These are phyloP conservation scores for Ooceraea biroi DNA, from an alignment of 1,140 invertebrate genomes.

Conservation along the genomic window DNA sequence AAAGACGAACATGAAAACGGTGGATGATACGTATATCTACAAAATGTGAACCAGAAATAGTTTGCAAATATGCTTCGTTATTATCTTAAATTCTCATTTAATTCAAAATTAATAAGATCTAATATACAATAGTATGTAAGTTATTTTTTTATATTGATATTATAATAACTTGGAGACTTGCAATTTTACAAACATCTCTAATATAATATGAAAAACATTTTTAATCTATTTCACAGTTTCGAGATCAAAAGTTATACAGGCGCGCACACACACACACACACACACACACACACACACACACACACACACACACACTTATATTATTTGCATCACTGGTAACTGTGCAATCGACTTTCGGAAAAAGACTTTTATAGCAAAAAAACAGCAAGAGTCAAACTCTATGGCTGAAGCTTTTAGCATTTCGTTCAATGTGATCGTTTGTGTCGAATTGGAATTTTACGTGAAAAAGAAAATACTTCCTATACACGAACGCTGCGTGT, in stretches of 20 bases:
- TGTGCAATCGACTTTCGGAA: background rate
- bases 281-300: no score
- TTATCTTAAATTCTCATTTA: background rate
- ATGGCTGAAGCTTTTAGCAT: constrained; percentile 10
- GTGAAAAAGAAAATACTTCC: constrained; percentile 15
- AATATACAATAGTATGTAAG: background rate
- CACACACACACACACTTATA: no score
- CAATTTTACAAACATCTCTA: background rate
- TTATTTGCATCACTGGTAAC: no score
- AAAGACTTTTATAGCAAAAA: background rate
- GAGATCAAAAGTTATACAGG: background rate
- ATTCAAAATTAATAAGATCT: background rate
- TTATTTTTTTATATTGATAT: background rate
- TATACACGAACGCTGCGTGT: background rate
- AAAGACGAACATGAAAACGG: background rate
- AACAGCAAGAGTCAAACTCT: background rate
- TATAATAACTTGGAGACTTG: background rate
- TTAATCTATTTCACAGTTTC: background rate
- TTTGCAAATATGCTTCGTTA: no score
- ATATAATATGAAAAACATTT: background rate
- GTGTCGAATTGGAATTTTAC: background rate
- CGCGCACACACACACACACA: no score
- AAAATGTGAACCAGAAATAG: background rate
- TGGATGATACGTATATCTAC: background rate
- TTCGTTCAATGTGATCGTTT: constrained; percentile 24